Base-by-base conservation (phyloP, 2,113 vertebrate genomes). In the Orycteropus afer region DNA sequence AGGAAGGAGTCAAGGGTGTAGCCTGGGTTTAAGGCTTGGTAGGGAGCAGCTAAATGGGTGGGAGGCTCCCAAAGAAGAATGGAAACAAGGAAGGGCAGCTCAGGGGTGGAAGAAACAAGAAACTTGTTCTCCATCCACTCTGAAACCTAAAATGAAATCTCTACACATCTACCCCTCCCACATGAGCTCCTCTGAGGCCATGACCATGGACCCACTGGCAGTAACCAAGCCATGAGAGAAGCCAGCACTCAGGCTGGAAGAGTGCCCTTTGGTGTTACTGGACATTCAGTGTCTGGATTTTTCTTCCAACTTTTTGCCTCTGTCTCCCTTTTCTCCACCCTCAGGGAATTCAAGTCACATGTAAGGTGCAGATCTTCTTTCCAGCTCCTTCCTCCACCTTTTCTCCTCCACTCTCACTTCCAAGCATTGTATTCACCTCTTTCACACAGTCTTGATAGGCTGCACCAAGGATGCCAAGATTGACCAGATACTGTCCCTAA, bases 331-430 rank as follows among this genome's bases (percentile, higher is more conserved):
- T 71, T 45, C 57, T 87, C 23, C 29, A 0, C 14, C 42, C 27
- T 47, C 3, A 2, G 20, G 40, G 25, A 7, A n/a, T 73, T 88
- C 20, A 14, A 42, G 32, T 49, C 34, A 63, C 51, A 47, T 6
- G 0, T 4, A 42, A 65, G 5, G 32, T 42, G 49, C 32, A 53
- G 4, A 17, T 7, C 7, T 2, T 47, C 12, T 7, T 7, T 27
- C 27, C 0, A 5, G 0, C 2, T 23, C 17, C 59, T 49, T 23
- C 3, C 67, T 59, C 8, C 1, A 0, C 11, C 15, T 15, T 61
- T 57, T 27, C 27, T 74, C 59, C 4, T 13, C 11, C 3, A 42
- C 11, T 71, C 7, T 15, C 18, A 12, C 22, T 61, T 18, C 55
- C 5, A 2, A 77, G 40, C 27, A 25, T 5, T n/a, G 69, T 4